Evolutionary conservation across 2,888 invertebrate genomes (phyloP).

Genomic region (Luperina testacea): DNA sequence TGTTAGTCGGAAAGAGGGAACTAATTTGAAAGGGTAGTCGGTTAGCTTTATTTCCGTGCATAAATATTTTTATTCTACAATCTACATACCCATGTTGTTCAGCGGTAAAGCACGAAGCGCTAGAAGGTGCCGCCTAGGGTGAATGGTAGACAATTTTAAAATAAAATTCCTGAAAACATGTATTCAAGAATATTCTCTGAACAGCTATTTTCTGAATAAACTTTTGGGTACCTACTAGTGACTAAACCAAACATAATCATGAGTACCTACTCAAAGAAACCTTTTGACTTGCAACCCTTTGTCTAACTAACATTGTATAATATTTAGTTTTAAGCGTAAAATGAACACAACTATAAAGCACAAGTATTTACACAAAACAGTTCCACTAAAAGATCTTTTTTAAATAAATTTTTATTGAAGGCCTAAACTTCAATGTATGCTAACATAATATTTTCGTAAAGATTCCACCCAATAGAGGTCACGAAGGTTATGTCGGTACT

Average conservation of each 20-base stretch:
- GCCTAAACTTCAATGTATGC: conserved; percentile 78
- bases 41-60: background rate
- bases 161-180: background rate
- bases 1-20: background rate
- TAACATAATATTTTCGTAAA: conserved; percentile 75
- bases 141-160: background rate
- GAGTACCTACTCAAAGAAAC: background rate
- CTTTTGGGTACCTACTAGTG: background rate
- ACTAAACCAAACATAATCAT: conserved; percentile 1
- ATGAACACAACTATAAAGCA: conserved; percentile 43
- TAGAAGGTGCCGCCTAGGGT: background rate
- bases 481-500: conserved; percentile 84
- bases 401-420: conserved; percentile 70
- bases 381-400: conserved; percentile 78
- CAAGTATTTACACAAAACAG: conserved; percentile 46
- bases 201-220: background rate
- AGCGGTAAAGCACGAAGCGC: background rate
- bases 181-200: background rate
- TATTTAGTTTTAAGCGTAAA: conserved; percentile 21
- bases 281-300: conserved; percentile 12
- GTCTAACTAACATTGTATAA: conserved; percentile 1
- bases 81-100: background rate
- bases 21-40: background rate
- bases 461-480: conserved; percentile 80
- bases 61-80: background rate